phyloP scores from a whole-genome alignment of 37 sponge, comb jelly and placozoan genomes.

The Beroe ovata region DNA sequence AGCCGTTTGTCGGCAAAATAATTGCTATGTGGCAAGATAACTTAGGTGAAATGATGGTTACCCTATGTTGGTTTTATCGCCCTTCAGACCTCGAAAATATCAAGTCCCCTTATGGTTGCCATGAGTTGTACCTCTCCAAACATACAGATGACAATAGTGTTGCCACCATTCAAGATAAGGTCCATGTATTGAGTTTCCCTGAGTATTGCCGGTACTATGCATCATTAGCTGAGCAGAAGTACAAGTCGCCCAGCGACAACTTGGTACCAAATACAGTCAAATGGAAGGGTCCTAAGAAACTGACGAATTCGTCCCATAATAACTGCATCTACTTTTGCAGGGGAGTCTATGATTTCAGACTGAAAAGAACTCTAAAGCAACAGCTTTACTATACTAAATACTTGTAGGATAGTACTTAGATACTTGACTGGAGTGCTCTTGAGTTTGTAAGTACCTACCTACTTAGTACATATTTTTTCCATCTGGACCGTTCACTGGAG shows the following conservation, averaged over 20 bases:
- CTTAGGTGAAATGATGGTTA: conserved; percentile 66
- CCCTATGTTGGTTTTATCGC: conserved; percentile 64
- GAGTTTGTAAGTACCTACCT: no score
- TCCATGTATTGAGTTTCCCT: conserved; percentile 55
- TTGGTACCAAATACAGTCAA: conserved; percentile 4
- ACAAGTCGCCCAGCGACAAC: background rate
- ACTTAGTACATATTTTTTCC: no score
- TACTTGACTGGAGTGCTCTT: no score
- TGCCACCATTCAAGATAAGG: conserved; percentile 37
- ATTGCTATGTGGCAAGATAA: conserved; percentile 62
- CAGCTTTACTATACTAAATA: conserved; percentile 65
- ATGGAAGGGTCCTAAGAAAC: background rate
- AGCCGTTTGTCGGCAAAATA: conserved; percentile 57
- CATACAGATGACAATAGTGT: conserved; percentile 67
- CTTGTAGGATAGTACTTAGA: conserved; percentile 28
- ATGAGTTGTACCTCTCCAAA: conserved; percentile 64
- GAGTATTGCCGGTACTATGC: conserved; percentile 61
- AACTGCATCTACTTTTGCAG: conserved; percentile 51
- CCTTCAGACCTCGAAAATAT: conserved; percentile 66
- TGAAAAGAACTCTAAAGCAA: conserved; percentile 47
- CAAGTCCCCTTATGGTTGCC: conserved; percentile 23
- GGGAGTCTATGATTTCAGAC: conserved; percentile 66
- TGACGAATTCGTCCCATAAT: background rate
- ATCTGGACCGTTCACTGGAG: no score
- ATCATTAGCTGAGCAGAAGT: background rate